Percentiles rank a stretch among this genome's conserved stretches.
These are phyloP conservation scores for Trinectes maculatus DNA, from an alignment of 2,113 vertebrate genomes.

Conservation along the genomic window DNA sequence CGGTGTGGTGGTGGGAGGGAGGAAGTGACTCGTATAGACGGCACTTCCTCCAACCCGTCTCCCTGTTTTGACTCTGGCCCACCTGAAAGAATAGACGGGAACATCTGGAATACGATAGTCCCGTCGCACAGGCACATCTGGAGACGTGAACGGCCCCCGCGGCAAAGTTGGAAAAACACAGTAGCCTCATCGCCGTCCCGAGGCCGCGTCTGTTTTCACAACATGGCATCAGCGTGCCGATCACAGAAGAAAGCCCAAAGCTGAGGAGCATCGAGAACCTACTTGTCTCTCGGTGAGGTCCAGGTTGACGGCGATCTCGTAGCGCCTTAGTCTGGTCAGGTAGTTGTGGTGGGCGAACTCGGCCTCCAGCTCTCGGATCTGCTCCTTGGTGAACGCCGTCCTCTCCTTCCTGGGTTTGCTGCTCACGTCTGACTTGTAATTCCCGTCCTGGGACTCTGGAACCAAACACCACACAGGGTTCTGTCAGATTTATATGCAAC, in stretches of 20 bases:
- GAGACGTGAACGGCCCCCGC: conserved; percentile 58
- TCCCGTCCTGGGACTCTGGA: conserved; percentile 96
- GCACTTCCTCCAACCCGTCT: conserved; percentile 69
- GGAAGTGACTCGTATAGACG: conserved; percentile 78
- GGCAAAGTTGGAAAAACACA: conserved; percentile 59
- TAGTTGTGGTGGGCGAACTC: conserved; percentile 99
- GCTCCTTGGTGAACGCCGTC: conserved; percentile 98
- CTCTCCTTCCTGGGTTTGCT: conserved; percentile 98
- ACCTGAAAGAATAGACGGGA: conserved; percentile 69
- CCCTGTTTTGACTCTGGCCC: conserved; percentile 59
- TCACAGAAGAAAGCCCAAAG: conserved; percentile 5
- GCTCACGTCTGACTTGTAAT: conserved; percentile 95
- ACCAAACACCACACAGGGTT: conserved; percentile 69
- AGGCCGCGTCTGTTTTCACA: conserved; percentile 61
- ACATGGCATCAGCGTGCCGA: conserved; percentile 64
- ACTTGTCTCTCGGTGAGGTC: conserved; percentile 99
- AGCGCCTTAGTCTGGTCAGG: conserved; percentile 95
- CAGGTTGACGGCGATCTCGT: conserved; percentile 97
- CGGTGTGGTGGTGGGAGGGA: conserved; percentile 46
- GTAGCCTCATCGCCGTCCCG: conserved; percentile 37
- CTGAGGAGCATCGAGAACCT: conserved; percentile 47
- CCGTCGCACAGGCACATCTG: conserved; percentile 70
- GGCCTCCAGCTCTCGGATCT: conserved; percentile 97
- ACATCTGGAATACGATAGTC: conserved; percentile 80
- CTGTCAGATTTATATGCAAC: conserved; percentile 61